Conservation (phyloP, 2,797 vertebrate species). For the Mustela erminea region DNA sequence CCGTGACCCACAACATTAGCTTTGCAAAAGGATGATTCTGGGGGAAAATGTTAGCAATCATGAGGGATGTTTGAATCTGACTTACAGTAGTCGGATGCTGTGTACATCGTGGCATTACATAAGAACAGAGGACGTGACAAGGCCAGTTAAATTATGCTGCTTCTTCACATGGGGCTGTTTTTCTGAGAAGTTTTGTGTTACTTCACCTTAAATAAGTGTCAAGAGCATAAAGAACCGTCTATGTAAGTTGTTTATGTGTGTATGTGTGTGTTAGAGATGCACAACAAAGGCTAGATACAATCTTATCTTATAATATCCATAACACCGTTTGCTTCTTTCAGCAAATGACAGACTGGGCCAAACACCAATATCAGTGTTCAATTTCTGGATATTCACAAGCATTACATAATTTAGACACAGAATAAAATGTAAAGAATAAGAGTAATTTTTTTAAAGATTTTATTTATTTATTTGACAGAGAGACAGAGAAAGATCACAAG, state of each 20-base stretch:
- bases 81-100: not conserved
- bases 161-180: not conserved
- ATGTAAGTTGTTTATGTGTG: not conserved
- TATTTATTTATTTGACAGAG: too few species aligned
- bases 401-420: not conserved
- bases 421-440: not conserved
- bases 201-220: not conserved
- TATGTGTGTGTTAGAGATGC: not conserved
- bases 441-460: too few species aligned
- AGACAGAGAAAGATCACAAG: too few species aligned
- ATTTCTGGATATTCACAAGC: not conserved
- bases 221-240: not conserved
- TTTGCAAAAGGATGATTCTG: not conserved
- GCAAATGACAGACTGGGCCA: not conserved
- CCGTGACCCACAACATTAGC: not conserved
- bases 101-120: not conserved
- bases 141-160: not conserved
- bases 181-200: not conserved
- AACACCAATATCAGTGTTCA: rapidly evolving
- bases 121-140: not conserved
- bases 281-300: not conserved
- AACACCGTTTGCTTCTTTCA: not conserved
- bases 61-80: not conserved
- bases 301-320: not conserved
- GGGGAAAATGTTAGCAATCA: not conserved